Base-by-base conservation (phyloP, 2,888 invertebrate genomes). In the Ectemnius continuus region DNA sequence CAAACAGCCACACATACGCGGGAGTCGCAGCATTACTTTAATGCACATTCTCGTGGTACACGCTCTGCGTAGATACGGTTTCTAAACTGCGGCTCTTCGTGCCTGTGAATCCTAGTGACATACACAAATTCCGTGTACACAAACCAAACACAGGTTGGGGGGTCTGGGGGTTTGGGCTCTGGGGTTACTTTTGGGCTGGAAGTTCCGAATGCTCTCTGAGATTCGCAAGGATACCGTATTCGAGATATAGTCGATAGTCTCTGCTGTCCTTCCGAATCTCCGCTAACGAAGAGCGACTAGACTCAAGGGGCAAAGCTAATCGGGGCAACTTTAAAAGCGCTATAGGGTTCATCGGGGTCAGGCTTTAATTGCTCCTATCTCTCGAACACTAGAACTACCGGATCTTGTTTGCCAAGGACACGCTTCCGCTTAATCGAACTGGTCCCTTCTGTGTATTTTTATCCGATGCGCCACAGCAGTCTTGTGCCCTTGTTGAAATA, bases 51-150 rank as follows among this genome's bases (percentile, higher is more conserved):
- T 36, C 36, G 60, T 60, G 18, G n/a, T 36, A 28, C 26, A 28
- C 60, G 60, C 52, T 52, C 52, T 46, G 59, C 66, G 73, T 73
- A 71, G 77, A 76, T 69, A 75, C 75, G 77, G 73, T 85, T 75
- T 80, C 76, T 84, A 86, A 86, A 83, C 83, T 83, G 82, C 82
- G 80, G 83, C 80, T 83, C 76, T 60, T 85, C 79, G 86, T 86
- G 87, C 83, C 83, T 82, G 84, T 86, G 83, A 78, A 77, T 83
- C 83, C 84, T 87, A 85, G 82, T 86, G 83, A 79, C 82, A 83
- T 84, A 85, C 84, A 76, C 83, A 82, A 78, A 13, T 82, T 79
- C 78, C 73, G 76, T 81, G 81, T 82, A 80, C 78, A 84, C 82
- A 82, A 81, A 84, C 81, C 78, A 81, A 84, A 85, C 79, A 72